Base-by-base conservation (phyloP, 2,113 vertebrate genomes). In the Chaetorhynchus papuensis region DNA sequence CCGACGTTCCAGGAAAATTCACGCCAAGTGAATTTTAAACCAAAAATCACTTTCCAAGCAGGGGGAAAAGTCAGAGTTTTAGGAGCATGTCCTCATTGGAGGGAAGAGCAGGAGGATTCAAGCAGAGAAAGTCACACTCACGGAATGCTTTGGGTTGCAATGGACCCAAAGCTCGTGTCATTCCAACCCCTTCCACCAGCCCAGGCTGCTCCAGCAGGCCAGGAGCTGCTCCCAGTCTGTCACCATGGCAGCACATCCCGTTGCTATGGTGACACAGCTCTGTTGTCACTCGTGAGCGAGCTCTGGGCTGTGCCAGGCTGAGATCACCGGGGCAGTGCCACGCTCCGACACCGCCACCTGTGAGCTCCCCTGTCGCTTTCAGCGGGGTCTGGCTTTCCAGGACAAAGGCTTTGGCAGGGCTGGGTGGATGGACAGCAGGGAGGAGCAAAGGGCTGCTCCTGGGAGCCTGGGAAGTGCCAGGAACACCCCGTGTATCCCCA, bases 401-500 rank as follows among this genome's bases (percentile, higher is more conserved):
- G 50, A 22, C 30, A 24, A 31, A 26, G 52, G 6, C 2, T 71
- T 52, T 4, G 23, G 49, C 39, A 75, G 56, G 63, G 24, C 65
- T 78, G 14, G 54, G 9, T 47, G 44, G 8, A 8, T 0, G 1
- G 20, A 4, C 13, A 61, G 20, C 59, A 64, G 74, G 57, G 28
- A 35, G 35, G 50, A 15, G 35, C 30, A 24, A 30, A 72, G 75
- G 9, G 54, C 19, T 9, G 33, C 8, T 64, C 42, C 17, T 15
- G 2, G 2, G 30, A 47, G 31, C 33, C 45, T 60, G 80, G 39
- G 60, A 56, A 33, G 52, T 22, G 27, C 44, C 56, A 31, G 77
- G 39, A 57, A 3, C 56, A 35, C n/a, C 64, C 1, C 1, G 0
- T 1, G 15, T 7, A 3, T 8, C 54, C 5, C 2, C 33, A 3